A percentile compares a stretch with the other conserved stretches of the same genome.
Evolutionary conservation across 1,140 invertebrate species (phyloP).

Genomic region (Caenorhabditis briggsae): DNA sequence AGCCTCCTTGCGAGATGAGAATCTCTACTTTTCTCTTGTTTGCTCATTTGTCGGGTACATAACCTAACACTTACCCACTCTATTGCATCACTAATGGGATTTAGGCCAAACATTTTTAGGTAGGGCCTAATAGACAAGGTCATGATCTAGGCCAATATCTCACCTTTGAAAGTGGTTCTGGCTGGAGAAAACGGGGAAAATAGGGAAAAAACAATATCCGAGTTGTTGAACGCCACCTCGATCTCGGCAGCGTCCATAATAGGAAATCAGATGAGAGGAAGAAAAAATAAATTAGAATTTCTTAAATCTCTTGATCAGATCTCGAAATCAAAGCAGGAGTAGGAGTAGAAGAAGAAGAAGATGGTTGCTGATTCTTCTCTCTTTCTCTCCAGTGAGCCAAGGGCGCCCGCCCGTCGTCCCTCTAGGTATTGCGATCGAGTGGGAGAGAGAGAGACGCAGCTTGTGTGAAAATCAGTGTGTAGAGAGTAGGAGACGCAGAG

Average conservation of each 20-base stretch:
- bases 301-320: neutral
- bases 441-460: slow-evolving; percentile 18
- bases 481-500: slow-evolving; percentile 8
- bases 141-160: neutral
- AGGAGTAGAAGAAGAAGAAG: neutral
- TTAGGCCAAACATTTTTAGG: neutral
- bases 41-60: slow-evolving; percentile 8
- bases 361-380: neutral
- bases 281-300: neutral
- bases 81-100: slow-evolving; percentile 32
- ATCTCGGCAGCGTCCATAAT: slow-evolving; percentile 60
- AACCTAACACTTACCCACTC: slow-evolving; percentile 1
- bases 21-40: slow-evolving; percentile 7
- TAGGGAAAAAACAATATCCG: slow-evolving; percentile 54
- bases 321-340: neutral
- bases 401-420: slow-evolving; percentile 34
- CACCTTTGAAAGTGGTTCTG: slow-evolving; percentile 56
- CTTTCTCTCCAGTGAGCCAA: slow-evolving; percentile 33
- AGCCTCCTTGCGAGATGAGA: neutral
- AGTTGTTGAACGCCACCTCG: slow-evolving; percentile 49
- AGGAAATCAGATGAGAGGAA: neutral
- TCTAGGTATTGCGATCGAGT: neutral
- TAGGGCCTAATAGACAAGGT: no score
- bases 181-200: slow-evolving; percentile 53
- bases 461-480: neutral